Percentiles rank a stretch among this genome's conserved stretches.
phyloP scores from a whole-genome alignment of 1,140 invertebrate species.

The Drosophila nigrodunni region DNA sequence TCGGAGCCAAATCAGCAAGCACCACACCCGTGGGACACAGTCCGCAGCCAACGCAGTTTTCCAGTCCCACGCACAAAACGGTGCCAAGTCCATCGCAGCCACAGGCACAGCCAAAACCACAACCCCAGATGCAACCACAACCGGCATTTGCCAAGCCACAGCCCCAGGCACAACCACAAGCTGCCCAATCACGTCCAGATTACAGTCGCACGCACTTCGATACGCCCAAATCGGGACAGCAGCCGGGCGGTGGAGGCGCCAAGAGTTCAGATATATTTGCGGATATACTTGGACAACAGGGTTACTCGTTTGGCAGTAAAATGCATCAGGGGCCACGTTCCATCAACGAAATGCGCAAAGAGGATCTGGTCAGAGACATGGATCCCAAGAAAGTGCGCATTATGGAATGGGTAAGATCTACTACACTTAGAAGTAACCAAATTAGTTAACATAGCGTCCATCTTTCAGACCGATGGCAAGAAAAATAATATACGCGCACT shows the following conservation, averaged over 20 bases:
- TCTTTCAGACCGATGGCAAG: conserved; percentile 94
- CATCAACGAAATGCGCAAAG: conserved; percentile 96
- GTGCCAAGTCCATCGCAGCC: conserved; percentile 38
- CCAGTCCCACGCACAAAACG: conserved; percentile 78
- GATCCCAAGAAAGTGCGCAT: conserved; percentile 96
- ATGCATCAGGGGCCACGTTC: conserved; percentile 92
- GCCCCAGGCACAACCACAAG: conserved; percentile 32
- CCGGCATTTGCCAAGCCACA: conserved; percentile 41
- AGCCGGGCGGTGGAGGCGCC: conserved; percentile 73
- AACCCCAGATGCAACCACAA: conserved; percentile 42
- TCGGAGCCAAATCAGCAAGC: conserved; percentile 66
- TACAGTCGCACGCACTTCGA: conserved; percentile 90
- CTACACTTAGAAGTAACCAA: not conserved
- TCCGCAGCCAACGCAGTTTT: conserved; percentile 82
- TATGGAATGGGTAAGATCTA: conserved; percentile 88
- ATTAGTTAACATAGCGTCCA: not conserved
- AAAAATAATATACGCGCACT: conserved; percentile 98
- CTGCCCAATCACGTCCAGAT: conserved; percentile 82
- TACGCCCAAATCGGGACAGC: conserved; percentile 78
- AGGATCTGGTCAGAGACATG: conserved; percentile 93
- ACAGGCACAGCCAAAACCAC: conserved; percentile 43
- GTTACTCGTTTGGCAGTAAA: conserved; percentile 92
- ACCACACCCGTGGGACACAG: conserved; percentile 66
- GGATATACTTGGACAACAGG: conserved; percentile 94
- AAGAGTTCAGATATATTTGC: conserved; percentile 92